These are phyloP conservation scores for Myioborus miniatus DNA, from an alignment of 2,797 vertebrate genomes.

Conservation along the genomic window DNA sequence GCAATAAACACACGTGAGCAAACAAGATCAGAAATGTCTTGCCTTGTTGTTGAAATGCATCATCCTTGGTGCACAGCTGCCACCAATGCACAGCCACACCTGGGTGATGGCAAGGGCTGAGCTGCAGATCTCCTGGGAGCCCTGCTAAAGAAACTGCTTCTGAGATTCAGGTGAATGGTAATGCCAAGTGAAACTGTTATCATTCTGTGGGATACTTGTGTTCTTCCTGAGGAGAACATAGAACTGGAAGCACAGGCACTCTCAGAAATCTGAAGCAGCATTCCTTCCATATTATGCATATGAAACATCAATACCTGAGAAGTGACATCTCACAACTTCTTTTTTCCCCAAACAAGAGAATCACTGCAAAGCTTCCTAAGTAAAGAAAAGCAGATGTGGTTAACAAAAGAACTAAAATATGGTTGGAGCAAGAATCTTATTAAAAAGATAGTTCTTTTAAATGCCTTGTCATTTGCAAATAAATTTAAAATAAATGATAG, in stretches of 20 bases:
- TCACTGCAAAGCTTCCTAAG: neutral
- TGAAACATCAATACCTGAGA: neutral
- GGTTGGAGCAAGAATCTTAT: neutral
- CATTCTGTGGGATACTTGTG: neutral
- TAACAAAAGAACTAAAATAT: neutral
- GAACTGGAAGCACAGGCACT: neutral
- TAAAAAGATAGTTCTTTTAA: neutral
- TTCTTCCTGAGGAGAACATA: neutral
- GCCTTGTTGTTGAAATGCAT: accelerated
- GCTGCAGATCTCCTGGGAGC: neutral
- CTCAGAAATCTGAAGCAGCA: neutral
- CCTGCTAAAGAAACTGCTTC: neutral
- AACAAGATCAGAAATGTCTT: neutral
- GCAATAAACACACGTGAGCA: neutral
- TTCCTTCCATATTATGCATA: neutral
- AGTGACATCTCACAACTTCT: neutral
- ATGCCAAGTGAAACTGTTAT: neutral
- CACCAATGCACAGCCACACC: neutral
- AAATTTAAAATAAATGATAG: neutral
- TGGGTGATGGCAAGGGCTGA: neutral
- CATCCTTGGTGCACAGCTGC: neutral
- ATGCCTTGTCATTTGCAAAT: neutral
- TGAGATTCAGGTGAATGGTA: neutral
- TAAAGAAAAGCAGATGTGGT: neutral
- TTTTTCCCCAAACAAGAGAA: neutral